phyloP scores from a whole-genome alignment of 1,140 invertebrate genomes.

The Drosophila sturtevanti region DNA sequence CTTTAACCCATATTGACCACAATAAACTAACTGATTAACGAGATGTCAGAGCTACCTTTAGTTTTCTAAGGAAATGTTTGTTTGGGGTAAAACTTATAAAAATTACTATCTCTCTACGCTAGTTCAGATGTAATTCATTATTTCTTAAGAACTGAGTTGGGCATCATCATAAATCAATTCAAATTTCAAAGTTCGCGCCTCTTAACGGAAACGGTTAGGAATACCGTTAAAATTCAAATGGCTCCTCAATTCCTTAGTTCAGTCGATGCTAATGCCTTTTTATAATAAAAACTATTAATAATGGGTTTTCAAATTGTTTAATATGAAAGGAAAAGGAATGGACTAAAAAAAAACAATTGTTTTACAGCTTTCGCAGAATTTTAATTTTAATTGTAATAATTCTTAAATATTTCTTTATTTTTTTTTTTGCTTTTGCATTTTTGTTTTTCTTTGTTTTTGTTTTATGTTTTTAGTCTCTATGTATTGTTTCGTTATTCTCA shows the following conservation, averaged over 20 bases:
- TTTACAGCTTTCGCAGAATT: slow-evolving; percentile 38
- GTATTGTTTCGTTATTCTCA: slow-evolving; percentile 83
- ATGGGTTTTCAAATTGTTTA: slow-evolving; percentile 59
- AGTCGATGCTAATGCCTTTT: too few relatives aligned
- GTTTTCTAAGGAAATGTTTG: too few relatives aligned
- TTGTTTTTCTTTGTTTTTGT: slow-evolving; percentile 35
- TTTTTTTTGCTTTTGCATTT: slow-evolving; percentile 13
- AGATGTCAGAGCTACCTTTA: background rate
- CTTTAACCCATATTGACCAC: background rate
- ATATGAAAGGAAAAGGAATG: slow-evolving; percentile 66
- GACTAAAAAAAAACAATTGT: background rate
- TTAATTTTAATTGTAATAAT: slow-evolving; percentile 42
- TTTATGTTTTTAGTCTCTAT: slow-evolving; percentile 78
- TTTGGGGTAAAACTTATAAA: too few relatives aligned
- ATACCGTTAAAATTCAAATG: too few relatives aligned
- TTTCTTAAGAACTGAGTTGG: too few relatives aligned
- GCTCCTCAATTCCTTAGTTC: too few relatives aligned
- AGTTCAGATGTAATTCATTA: too few relatives aligned
- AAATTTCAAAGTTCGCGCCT: too few relatives aligned
- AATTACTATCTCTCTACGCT: too few relatives aligned
- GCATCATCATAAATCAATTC: too few relatives aligned
- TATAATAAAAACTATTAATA: slow-evolving; percentile 44
- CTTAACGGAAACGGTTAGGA: too few relatives aligned
- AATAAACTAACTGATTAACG: too few relatives aligned
- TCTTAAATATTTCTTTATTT: slow-evolving; percentile 30